phyloP scores from a whole-genome alignment of 2,113 vertebrate species.

The Sisor rabdophorus region DNA sequence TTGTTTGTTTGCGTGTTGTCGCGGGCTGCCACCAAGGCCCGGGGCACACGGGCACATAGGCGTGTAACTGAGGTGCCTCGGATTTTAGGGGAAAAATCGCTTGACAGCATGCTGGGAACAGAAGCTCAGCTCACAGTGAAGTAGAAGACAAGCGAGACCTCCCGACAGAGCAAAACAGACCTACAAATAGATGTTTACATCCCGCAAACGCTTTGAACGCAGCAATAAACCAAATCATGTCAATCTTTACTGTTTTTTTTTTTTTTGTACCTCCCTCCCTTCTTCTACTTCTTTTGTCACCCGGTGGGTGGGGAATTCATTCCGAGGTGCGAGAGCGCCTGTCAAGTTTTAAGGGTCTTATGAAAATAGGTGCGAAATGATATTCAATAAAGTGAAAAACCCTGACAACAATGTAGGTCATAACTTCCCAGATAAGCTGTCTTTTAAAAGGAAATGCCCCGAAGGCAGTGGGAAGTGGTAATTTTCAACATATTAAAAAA shows the following conservation, averaged over 20 bases:
- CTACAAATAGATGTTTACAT: conserved; percentile 72
- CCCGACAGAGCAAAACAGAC: conserved; percentile 66
- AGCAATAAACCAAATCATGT: conserved; percentile 63
- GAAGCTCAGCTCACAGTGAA: conserved; percentile 67
- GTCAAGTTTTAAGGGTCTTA: conserved; percentile 51
- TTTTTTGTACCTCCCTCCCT: conserved; percentile 56
- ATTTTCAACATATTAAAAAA: conserved; percentile 28
- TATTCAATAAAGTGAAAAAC: conserved; percentile 49
- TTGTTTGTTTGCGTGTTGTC: conserved; percentile 71
- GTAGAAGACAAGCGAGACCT: conserved; percentile 68
- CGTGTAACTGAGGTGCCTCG: conserved; percentile 59
- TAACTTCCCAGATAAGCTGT: conserved; percentile 52
- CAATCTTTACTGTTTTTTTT: conserved; percentile 55
- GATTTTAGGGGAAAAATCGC: conserved; percentile 66
- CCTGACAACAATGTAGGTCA: conserved; percentile 62
- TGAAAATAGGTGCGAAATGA: conserved; percentile 52
- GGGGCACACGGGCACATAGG: conserved; percentile 32
- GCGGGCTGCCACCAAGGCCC: conserved; percentile 25
- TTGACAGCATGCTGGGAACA: conserved; percentile 65
- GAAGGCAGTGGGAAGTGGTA: conserved; percentile 31
- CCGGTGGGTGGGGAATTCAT: conserved; percentile 58
- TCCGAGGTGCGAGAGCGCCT: conserved; percentile 41
- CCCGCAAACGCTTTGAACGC: conserved; percentile 61
- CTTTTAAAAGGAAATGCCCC: conserved; percentile 31
- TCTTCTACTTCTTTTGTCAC: conserved; percentile 50